phyloP scores from a whole-genome alignment of 2,113 vertebrate species.

The Labrus mixtus region DNA sequence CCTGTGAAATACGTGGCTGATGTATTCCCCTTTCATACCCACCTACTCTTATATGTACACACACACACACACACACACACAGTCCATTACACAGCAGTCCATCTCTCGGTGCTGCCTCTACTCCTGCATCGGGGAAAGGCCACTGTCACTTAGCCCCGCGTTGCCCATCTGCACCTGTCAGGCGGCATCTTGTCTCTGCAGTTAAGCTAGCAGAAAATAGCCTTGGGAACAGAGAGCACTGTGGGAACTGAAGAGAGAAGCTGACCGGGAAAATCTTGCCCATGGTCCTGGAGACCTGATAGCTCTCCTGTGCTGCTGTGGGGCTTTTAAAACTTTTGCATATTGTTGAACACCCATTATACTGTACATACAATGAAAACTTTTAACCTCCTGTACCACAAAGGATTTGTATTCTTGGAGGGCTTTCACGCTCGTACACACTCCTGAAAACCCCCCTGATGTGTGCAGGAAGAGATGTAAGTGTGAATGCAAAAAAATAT shows the following conservation, averaged over 20 bases:
- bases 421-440: too few species aligned
- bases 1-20: background rate
- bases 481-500: too few species aligned
- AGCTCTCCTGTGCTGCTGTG: slow-evolving; percentile 2
- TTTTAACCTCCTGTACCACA: too few species aligned
- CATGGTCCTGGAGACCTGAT: background rate
- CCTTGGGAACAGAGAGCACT: slow-evolving; percentile 43
- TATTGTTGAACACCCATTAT: background rate
- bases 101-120: slow-evolving; percentile 34
- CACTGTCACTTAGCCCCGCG: slow-evolving; percentile 53
- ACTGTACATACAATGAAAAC: too few species aligned
- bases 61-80: slow-evolving; percentile 6
- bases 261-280: background rate
- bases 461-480: too few species aligned
- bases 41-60: background rate
- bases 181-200: slow-evolving; percentile 41
- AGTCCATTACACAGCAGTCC: slow-evolving; percentile 39
- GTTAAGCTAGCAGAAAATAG: slow-evolving; percentile 78
- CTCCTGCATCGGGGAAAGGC: slow-evolving; percentile 37
- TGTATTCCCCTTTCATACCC: background rate
- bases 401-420: too few species aligned
- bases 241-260: slow-evolving; percentile 1
- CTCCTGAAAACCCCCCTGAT: too few species aligned
- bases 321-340: background rate
- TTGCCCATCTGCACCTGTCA: slow-evolving; percentile 68